Base-by-base conservation (phyloP, 1,140 invertebrate genomes). In the Formica exsecta region DNA sequence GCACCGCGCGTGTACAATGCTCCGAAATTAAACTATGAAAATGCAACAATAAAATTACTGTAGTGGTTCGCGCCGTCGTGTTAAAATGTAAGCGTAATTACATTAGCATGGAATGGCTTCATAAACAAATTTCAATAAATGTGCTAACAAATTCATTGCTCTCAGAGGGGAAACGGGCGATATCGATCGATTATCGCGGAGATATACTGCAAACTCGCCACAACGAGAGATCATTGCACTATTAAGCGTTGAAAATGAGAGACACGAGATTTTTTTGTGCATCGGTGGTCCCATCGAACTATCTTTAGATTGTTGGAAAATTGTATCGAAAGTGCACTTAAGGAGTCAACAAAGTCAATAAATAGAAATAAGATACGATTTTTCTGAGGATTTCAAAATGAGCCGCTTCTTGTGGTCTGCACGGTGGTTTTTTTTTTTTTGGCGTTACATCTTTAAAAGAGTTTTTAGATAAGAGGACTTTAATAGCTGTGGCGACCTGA, bases 401-500 rank as follows among this genome's bases (percentile, higher is more conserved):
- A 84, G 71, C 75, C 44, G 32, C 71, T 90, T 88, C 81, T 79
- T 61, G 83, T 75, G 81, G 77, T 61, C 65, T 66, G 85, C 59
- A 70, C 65, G 73, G 71, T 90, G 80, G 86, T 86, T 92, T 29
- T 29, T 83, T 79, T 90, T 91, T 51, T n/a, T 91, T 91, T 88
- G 70, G 83, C 87, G 84, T 92, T 91, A 90, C 86, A 91, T 85
- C 91, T 92, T 92, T 90, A 90, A 91, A 92, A 88, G 90, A 92
- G 87, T 92, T 93, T 93, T 92, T 89, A 92, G 92, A 93, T 93
- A 93, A 93, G 83, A 77, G 64, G 66, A 92, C 87, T 91, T 91
- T 92, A 91, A 93, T 92, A 89, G 91, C 87, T 83, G 62, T 88
- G 5, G 48, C 48, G 16, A 51, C 48, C 48, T 51, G 13, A 87